phyloP scores from a whole-genome alignment of 2,888 invertebrate genomes.

The Phanerotoma sp. region DNA sequence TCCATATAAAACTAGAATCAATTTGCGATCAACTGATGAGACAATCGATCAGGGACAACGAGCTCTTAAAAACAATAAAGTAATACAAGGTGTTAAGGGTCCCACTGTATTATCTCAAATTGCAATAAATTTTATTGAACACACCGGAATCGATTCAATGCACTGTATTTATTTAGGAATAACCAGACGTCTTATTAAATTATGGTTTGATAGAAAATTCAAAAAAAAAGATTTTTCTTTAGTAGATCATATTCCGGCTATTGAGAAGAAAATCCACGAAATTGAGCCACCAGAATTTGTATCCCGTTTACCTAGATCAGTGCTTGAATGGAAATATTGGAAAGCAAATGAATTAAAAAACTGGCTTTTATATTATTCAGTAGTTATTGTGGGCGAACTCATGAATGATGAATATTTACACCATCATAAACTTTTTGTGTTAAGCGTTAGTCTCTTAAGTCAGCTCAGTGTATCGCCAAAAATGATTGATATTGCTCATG shows the following conservation, averaged over 20 bases:
- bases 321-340: constrained; percentile 27
- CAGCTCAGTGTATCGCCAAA: constrained; percentile 25
- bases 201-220: constrained; percentile 26
- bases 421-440: constrained; percentile 31
- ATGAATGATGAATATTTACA: constrained; percentile 28
- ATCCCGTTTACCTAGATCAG: constrained; percentile 24
- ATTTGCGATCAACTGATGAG: constrained; percentile 3
- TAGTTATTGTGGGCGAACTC: constrained; percentile 29
- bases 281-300: constrained; percentile 26
- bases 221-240: constrained; percentile 6
- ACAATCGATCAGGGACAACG: not conserved
- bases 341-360: constrained; percentile 34
- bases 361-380: constrained; percentile 31
- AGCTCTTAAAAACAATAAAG: not conserved
- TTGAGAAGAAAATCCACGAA: constrained; percentile 18
- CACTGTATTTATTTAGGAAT: constrained; percentile 30
- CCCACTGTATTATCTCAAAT: constrained; percentile 20
- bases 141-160: constrained; percentile 27
- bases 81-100: constrained; percentile 23
- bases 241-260: too few relatives aligned
- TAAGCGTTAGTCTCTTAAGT: constrained; percentile 26
- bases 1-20: not conserved
- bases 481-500: constrained; percentile 24
- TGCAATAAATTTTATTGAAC: constrained; percentile 22
- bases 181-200: constrained; percentile 22